Base-by-base conservation (phyloP, 2,113 vertebrate species). In the Toxotes chatareus region DNA sequence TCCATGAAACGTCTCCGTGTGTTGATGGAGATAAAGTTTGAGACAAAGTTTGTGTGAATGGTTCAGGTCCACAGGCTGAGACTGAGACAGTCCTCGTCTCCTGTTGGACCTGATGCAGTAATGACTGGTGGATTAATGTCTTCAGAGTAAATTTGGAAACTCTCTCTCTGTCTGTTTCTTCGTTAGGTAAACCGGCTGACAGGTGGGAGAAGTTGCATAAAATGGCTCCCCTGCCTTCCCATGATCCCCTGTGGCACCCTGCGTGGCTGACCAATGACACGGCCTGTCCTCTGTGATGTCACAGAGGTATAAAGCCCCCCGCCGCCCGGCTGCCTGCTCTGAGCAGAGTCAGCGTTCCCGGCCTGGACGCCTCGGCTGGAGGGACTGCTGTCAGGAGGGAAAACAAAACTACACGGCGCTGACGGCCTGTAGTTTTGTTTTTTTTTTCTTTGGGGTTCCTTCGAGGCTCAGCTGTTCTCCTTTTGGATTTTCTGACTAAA, bases 311-410 rank as follows among this genome's bases (percentile, higher is more conserved):
- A 99, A 95, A 98, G 96, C 89, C 95, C 89, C 87, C 95, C 94
- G 81, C 73, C 67, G 93, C 94, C 90, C 93, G 89, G 83, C 95
- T 92, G 94, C 82, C 94, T 86, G 92, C 96, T 96, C 94, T 96
- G 96, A 99, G 98, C 97, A 97, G 97, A 97, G 89, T 96, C 96
- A 95, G 97, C 97, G 97, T 98, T 98, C 97, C 98, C 97, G 94
- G 96, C 98, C 97, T 96, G 88, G 87, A 91, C 96, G 96, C 97
- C 97, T 99, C 97, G 97, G 98, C 97, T 99, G 97, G 98, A 97
- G 98, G 98, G 96, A 98, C 97, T 97, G 97, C 97, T 91, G 96
- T 89, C 49, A 94, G 95, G 93, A 95, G 87, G 74, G 93, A 95
- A 96, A 97, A 94, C 97, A 98, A 96, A 99, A 99, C 98, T 97